These are phyloP conservation scores for Eupeodes luniger DNA, from an alignment of 2,888 invertebrate species.

Conservation along the genomic window DNA sequence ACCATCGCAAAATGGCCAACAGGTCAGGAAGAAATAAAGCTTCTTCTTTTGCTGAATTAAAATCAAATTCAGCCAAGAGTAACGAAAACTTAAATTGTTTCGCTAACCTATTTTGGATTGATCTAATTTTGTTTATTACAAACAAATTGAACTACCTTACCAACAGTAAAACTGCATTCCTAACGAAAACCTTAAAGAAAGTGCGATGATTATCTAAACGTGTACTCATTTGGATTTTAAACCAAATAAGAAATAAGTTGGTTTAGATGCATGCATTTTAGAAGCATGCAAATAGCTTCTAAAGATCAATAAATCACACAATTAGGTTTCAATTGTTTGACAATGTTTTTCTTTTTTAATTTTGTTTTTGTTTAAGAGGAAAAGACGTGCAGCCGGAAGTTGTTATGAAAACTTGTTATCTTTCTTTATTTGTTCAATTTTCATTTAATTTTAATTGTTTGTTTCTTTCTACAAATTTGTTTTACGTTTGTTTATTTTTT, in stretches of 20 bases:
- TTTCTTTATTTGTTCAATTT: conserved; percentile 8
- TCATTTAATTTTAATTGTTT: conserved; percentile 22
- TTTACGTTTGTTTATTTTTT: conserved; percentile 6
- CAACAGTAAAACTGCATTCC: neutral
- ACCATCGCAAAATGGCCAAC: neutral
- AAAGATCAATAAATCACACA: conserved; percentile 60
- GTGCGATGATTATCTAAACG: neutral
- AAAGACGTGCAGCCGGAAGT: conserved; percentile 7
- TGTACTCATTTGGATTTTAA: neutral
- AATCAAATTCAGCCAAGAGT: conserved; percentile 17
- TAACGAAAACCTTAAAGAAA: neutral
- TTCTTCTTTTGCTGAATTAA: neutral
- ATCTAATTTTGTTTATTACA: neutral
- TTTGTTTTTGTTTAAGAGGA: neutral
- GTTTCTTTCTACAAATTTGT: neutral
- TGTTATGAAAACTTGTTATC: conserved; percentile 40
- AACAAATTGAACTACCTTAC: neutral
- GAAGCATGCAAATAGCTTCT: conserved; percentile 50
- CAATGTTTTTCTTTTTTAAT: neutral
- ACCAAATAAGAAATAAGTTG: conserved; percentile 8
- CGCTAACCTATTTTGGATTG: neutral
- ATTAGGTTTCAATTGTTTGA: conserved; percentile 66
- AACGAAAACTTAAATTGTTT: conserved; percentile 29
- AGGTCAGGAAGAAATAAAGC: neutral
- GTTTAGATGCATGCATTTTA: conserved; percentile 26